Conservation (phyloP, 2,113 vertebrate species). For the Pipra filicauda region DNA sequence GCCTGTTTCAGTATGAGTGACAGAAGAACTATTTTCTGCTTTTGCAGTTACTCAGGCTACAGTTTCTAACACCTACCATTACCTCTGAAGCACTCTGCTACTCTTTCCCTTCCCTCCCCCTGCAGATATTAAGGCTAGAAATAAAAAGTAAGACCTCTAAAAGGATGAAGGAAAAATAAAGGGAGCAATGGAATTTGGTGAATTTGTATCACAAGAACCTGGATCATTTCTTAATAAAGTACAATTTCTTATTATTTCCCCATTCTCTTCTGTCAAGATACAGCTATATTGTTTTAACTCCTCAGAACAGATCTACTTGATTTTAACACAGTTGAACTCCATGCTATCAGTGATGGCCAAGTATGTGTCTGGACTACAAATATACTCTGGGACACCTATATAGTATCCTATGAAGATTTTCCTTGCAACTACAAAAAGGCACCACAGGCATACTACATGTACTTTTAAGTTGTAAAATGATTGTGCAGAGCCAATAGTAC, state of each 20-base stretch:
- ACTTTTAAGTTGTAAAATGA: not conserved
- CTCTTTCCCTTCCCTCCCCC: constrained; percentile 5
- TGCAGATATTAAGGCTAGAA: constrained; percentile 23
- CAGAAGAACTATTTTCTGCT: not conserved
- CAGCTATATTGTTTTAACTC: not conserved
- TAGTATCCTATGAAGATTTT: not conserved
- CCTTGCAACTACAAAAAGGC: not conserved
- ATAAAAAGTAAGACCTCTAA: constrained; percentile 44
- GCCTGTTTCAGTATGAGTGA: not conserved
- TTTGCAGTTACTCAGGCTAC: constrained; percentile 49
- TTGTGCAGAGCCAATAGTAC: not conserved
- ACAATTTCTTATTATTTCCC: not conserved
- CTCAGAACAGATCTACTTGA: not conserved
- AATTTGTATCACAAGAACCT: not conserved
- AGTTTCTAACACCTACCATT: constrained; percentile 26
- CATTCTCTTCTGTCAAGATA: not conserved
- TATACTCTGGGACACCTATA: not conserved
- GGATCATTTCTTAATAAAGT: not conserved
- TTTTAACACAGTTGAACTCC: not conserved
- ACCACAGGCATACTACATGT: not conserved
- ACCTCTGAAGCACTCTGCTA: constrained; percentile 60
- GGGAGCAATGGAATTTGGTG: not conserved
- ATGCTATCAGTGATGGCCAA: not conserved
- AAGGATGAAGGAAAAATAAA: constrained; percentile 13
- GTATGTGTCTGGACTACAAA: not conserved